Percentiles rank a stretch among this genome's conserved stretches.
Conservation (phyloP, 1,140 invertebrate genomes). For the Formica exsecta region DNA sequence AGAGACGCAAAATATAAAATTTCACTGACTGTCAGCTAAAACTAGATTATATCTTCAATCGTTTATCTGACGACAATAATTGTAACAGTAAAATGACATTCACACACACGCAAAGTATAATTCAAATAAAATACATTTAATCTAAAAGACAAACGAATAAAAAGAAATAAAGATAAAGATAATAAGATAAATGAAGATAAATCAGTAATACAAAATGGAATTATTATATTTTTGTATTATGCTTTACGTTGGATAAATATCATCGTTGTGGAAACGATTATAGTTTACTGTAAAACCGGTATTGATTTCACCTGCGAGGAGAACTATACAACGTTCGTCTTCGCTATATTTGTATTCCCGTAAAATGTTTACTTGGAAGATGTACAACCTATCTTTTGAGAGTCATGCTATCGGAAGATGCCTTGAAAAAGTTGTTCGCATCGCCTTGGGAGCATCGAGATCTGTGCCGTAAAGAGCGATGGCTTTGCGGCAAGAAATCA, state of each 20-base stretch:
- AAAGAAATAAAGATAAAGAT: background rate
- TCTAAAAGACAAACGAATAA: background rate
- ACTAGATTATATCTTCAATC: background rate
- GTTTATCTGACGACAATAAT: background rate
- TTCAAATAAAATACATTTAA: background rate
- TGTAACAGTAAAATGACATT: background rate
- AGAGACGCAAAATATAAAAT: background rate
- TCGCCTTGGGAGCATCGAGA: slow-evolving; percentile 52
- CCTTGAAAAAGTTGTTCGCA: slow-evolving; percentile 52
- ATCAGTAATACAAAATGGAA: background rate
- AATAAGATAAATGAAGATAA: background rate
- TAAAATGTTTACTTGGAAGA: slow-evolving; percentile 41
- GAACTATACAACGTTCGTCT: background rate
- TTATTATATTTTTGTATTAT: background rate
- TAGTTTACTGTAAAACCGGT: slow-evolving; percentile 2
- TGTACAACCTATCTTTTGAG: slow-evolving; percentile 49
- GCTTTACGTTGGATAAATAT: background rate
- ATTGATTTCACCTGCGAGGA: slow-evolving; percentile 24
- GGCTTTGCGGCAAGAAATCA: slow-evolving; percentile 52
- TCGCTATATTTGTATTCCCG: slow-evolving; percentile 27
- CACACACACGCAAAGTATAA: no score
- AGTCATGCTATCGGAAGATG: slow-evolving; percentile 33
- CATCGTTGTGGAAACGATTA: background rate
- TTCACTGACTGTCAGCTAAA: background rate
- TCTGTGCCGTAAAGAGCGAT: slow-evolving; percentile 44